A percentile compares a stretch with the other conserved stretches of the same genome.
Evolutionary conservation across 2,888 invertebrate species (phyloP).

Genomic region (Sarcophaga carnaria): DNA sequence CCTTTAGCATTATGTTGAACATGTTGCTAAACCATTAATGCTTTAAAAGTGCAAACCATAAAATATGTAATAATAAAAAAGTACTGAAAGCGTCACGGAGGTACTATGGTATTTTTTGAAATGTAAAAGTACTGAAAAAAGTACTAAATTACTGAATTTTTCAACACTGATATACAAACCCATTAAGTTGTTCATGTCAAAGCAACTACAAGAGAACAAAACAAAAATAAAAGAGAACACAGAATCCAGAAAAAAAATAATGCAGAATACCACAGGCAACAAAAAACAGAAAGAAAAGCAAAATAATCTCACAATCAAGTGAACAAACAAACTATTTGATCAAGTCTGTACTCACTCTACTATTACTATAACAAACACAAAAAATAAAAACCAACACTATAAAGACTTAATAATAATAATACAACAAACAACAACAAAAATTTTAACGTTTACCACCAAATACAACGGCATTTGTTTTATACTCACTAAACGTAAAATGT

Average conservation of each 20-base stretch:
- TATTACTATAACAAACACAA: neutral
- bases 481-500: neutral
- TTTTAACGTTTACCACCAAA: neutral
- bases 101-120: too few species aligned
- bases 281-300: neutral
- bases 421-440: slow-evolving; percentile 10
- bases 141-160: too few species aligned
- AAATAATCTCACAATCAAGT: slow-evolving; percentile 8
- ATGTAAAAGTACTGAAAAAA: too few species aligned
- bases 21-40: too few species aligned
- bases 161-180: neutral
- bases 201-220: slow-evolving; percentile 6
- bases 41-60: too few species aligned
- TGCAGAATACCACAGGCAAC: too few species aligned
- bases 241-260: neutral
- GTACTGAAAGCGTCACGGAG: too few species aligned
- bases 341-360: neutral
- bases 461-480: neutral
- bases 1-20: too few species aligned
- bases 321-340: neutral
- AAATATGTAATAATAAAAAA: too few species aligned
- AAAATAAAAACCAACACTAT: neutral
- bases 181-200: slow-evolving; percentile 24
- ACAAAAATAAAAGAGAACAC: neutral
- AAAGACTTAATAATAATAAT: slow-evolving; percentile 1